phyloP scores from a whole-genome alignment of 2,888 invertebrate species.

The Mythimna pallens region DNA sequence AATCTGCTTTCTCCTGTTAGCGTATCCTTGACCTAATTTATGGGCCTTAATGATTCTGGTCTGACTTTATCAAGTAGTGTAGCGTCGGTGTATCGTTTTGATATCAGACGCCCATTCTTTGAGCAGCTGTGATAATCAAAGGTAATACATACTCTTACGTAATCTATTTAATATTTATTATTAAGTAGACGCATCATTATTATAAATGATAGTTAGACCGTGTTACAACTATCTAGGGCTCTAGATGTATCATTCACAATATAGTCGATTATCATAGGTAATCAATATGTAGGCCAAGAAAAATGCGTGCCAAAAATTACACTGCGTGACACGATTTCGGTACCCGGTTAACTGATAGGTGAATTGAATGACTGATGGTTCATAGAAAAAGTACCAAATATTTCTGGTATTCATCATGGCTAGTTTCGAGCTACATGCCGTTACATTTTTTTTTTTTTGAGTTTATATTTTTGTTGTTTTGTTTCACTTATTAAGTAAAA shows the following conservation, averaged over 20 bases:
- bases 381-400: no score
- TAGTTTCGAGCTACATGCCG: no score
- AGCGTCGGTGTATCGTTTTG: neutral
- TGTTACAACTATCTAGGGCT: slow-evolving; percentile 16
- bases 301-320: slow-evolving; percentile 20
- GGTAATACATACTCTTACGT: slow-evolving; percentile 2
- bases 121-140: neutral
- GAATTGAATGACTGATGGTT: no score
- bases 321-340: no score
- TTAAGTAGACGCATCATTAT: neutral
- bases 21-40: slow-evolving; percentile 28
- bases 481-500: no score
- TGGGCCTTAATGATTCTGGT: neutral
- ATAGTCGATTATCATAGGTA: slow-evolving; percentile 9
- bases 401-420: no score
- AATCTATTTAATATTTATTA: slow-evolving; percentile 17
- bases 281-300: slow-evolving; percentile 14
- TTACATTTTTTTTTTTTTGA: no score
- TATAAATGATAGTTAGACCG: slow-evolving; percentile 12
- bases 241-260: neutral
- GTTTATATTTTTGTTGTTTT: no score
- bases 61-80: slow-evolving; percentile 7
- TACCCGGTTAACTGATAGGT: no score
- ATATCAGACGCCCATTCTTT: neutral
- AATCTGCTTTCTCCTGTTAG: slow-evolving; percentile 19